Evolutionary conservation across 2,113 vertebrate genomes (phyloP).

Genomic region (Pterocles orientalis): DNA sequence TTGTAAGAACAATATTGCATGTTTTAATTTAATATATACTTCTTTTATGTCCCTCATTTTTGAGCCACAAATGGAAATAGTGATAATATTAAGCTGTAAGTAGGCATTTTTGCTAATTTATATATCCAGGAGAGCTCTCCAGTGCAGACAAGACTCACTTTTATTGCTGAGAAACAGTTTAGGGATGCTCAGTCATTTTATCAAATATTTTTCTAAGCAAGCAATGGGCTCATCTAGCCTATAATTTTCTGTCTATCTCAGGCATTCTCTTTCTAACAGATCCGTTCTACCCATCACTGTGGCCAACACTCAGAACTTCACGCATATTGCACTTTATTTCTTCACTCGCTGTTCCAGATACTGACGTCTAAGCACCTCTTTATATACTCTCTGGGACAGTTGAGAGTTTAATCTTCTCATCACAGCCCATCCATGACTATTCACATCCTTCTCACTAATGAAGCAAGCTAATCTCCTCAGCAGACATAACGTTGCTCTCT

Average conservation of each 20-base stretch:
- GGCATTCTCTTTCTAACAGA: neutral
- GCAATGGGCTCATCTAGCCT: neutral
- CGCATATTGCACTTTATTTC: neutral
- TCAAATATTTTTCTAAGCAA: neutral
- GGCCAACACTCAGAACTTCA: neutral
- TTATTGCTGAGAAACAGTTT: neutral
- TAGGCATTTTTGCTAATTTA: neutral
- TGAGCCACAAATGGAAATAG: neutral
- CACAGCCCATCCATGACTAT: neutral
- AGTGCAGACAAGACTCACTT: neutral
- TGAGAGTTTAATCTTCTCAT: conserved; percentile 24
- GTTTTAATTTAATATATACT: neutral
- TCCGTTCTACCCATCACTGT: neutral
- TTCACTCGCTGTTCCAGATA: neutral
- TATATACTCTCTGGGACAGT: neutral
- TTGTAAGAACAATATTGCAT: neutral
- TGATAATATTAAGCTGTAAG: neutral
- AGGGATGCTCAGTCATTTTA: neutral
- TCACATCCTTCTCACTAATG: conserved; percentile 1
- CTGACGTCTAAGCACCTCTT: neutral
- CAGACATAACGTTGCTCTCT: neutral
- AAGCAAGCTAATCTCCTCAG: neutral
- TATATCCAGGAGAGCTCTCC: neutral
- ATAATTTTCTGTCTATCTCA: neutral
- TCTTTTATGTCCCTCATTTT: neutral